A percentile compares a stretch with the other conserved stretches of the same genome.
Conservation (phyloP, 2,113 vertebrate genomes). For the Gallinago media region DNA sequence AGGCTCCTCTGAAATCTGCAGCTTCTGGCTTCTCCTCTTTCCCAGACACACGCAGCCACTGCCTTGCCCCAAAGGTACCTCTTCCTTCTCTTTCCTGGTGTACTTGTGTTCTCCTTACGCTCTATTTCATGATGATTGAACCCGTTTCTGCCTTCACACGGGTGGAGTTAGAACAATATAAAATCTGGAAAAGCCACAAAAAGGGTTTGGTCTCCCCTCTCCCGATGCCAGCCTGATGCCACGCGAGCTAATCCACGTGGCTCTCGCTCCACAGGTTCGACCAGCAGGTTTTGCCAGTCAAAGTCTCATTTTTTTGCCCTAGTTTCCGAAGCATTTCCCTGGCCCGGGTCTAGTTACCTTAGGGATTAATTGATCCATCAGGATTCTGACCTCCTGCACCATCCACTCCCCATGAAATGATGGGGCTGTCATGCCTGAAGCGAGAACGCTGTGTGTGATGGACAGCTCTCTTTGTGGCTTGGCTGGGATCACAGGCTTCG, state of each 20-base stretch:
- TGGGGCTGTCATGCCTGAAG: constrained; percentile 63
- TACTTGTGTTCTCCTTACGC: not conserved
- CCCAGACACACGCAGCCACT: not conserved
- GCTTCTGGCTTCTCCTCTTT: not conserved
- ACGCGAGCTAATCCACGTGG: not conserved
- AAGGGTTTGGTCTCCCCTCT: not conserved
- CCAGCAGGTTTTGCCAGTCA: not conserved
- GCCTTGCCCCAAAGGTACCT: not conserved
- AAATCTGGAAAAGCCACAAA: not conserved
- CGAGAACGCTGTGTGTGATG: constrained; percentile 47
- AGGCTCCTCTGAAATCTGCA: not conserved
- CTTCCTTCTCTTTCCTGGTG: not conserved
- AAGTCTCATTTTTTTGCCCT: not conserved
- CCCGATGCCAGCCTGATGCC: not conserved
- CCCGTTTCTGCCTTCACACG: not conserved
- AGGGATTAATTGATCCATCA: constrained; percentile 71
- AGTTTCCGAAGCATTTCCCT: constrained; percentile 28
- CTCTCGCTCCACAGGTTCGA: not conserved
- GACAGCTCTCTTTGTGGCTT: constrained; percentile 67
- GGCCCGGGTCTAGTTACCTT: constrained; percentile 50
- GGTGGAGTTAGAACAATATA: not conserved
- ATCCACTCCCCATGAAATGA: constrained; percentile 62
- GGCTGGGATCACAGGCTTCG: constrained; percentile 44
- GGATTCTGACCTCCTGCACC: constrained; percentile 63
- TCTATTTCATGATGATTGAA: not conserved